phyloP scores from a whole-genome alignment of 2,888 invertebrate species.

The Vannuccia rotundouncinata region DNA sequence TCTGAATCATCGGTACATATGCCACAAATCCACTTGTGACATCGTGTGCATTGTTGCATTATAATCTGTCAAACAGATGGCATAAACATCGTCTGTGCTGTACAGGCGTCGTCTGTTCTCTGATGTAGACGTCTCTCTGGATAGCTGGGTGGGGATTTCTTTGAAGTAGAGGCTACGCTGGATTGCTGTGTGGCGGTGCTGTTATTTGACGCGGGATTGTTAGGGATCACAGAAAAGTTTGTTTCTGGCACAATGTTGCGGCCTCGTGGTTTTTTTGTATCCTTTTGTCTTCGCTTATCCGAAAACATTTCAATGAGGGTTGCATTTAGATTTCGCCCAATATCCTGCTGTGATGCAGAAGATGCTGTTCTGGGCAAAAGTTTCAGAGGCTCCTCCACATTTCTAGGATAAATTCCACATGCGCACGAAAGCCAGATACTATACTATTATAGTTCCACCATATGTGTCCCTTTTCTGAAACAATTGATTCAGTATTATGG shows the following conservation, averaged over 20 bases:
- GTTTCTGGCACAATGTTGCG: neutral
- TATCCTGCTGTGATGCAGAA: slow-evolving; percentile 17
- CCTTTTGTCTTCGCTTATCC: neutral
- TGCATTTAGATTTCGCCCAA: neutral
- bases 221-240: neutral
- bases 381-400: slow-evolving; percentile 18
- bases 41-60: no score
- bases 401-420: neutral
- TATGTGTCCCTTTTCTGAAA: neutral
- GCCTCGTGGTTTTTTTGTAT: neutral
- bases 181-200: neutral
- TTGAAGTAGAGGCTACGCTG: neutral
- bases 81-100: neutral
- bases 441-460: neutral
- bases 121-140: neutral
- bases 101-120: neutral
- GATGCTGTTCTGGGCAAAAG: neutral
- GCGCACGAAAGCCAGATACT: neutral
- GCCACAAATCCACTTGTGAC: no score
- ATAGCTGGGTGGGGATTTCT: neutral
- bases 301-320: slow-evolving; percentile 23
- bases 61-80: neutral
- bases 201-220: neutral
- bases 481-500: neutral
- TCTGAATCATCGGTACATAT: no score